Conservation (phyloP, 2,797 vertebrate species). For the Lycodopsis pacificus region DNA sequence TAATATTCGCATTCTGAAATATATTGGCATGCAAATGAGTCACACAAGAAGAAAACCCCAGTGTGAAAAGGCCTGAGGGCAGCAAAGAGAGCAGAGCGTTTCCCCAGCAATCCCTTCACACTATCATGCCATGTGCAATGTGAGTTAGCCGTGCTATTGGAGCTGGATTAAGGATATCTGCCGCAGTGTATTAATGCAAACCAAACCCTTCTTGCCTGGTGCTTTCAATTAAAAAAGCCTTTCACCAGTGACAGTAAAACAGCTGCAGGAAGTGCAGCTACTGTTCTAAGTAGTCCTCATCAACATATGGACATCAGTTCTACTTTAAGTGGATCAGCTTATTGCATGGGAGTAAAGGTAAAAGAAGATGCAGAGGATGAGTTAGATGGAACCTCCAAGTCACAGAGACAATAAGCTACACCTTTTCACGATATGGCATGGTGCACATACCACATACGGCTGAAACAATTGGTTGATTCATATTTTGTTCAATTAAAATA, state of each 20-base stretch:
- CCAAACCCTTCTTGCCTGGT: constrained; percentile 6
- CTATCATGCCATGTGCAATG: not conserved
- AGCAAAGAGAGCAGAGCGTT: not conserved
- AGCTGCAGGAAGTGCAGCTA: not conserved
- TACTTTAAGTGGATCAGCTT: not conserved
- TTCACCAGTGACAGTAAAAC: not conserved
- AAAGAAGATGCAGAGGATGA: not conserved
- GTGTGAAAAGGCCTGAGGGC: not conserved
- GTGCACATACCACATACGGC: too few species aligned
- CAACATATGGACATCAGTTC: not conserved
- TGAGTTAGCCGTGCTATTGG: not conserved
- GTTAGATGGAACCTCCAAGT: not conserved
- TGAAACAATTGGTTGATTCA: not conserved
- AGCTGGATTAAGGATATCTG: constrained; percentile 2
- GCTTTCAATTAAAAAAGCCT: constrained; percentile 6
- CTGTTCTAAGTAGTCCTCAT: not conserved
- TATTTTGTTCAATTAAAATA: not conserved
- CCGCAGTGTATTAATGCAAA: not conserved
- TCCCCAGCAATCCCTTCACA: not conserved
- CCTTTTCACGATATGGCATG: not conserved
- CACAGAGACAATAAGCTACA: not conserved
- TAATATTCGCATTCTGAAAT: not conserved
- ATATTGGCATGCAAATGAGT: not conserved
- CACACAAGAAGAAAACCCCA: not conserved
- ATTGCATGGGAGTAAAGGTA: not conserved